Base-by-base conservation (phyloP, 1,140 invertebrate genomes). In the Nasonia vitripennis region DNA sequence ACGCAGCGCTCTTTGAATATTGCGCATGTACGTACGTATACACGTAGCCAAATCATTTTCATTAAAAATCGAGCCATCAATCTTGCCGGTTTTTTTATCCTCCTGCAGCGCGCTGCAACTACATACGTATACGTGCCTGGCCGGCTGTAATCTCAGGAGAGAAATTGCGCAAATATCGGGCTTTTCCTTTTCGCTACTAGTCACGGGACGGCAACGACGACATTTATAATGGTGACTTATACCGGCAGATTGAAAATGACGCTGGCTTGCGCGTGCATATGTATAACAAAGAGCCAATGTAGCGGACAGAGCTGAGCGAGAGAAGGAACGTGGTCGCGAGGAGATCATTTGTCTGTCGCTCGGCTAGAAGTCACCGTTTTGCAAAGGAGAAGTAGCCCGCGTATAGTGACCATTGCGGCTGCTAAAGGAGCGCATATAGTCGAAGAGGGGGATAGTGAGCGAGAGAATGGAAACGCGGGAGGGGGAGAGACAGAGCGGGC, bases 11-110 rank as follows among this genome's bases (percentile, higher is more conserved):
- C 83, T 84, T 84, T 55, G 83, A 84, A 84, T 84, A 84, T 79
- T 62, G 75, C 71, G 73, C 48, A 17, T 10, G 14, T 7, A 20
- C 41, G 34, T 55, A n/a, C 34, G 34, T 37, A n/a, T 62, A n/a
- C 31, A 45, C 34, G 37, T 20, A 62, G 17, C n/a, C 62, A 62
- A 75, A 83, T 83, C 71, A 83, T 84, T 84, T 84, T 79, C 83
- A 84, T 84, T 84, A 85, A 85, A 85, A 85, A 85, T 85, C 77
- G 34, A 37, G 27, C 77, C 78, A 85, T 85, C 83, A 80, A 85
- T 85, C 83, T 80, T 62, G 20, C 48, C 1, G 5, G 68, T 5
- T 17, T 62, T 55, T 79, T 73, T 67, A 7, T 55, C 37, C 9
- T n/a, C n/a, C 67, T 2, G 20, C 27, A 27, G 27, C 20, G 12